Evolutionary conservation across 2,797 vertebrate genomes (phyloP).

Genomic region (Fratercula arctica): DNA sequence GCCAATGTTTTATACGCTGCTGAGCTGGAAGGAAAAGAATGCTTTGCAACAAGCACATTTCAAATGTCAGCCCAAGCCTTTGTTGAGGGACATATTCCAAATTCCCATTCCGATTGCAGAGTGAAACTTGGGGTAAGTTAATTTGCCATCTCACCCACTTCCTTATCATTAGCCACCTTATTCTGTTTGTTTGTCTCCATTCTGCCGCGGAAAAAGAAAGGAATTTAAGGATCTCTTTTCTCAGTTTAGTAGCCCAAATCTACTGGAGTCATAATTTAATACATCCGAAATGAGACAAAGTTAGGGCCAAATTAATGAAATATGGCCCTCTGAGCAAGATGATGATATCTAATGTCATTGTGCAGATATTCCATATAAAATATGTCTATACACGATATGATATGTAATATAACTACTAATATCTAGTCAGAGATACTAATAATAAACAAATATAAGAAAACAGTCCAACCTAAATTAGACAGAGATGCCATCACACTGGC

Average conservation of each 20-base stretch:
- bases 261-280: background rate
- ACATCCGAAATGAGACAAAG: background rate
- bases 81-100: background rate
- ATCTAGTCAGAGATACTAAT: background rate
- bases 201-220: background rate
- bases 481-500: accelerated
- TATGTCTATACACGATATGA: background rate
- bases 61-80: background rate
- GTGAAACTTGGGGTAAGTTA: background rate
- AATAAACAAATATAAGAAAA: background rate
- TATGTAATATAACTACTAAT: background rate
- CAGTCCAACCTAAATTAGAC: background rate
- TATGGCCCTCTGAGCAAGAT: background rate
- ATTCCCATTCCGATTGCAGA: background rate
- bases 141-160: background rate
- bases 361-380: background rate
- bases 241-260: background rate
- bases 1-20: background rate
- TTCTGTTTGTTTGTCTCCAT: background rate
- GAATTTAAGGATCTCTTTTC: background rate
- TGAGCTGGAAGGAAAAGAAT: background rate
- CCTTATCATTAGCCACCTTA: background rate
- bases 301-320: background rate
- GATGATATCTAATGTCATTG: background rate
- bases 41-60: background rate